A percentile compares a stretch with the other conserved stretches of the same genome.
Evolutionary conservation across 2,888 invertebrate genomes (phyloP).

Genomic region (Eretmocerus hayati): DNA sequence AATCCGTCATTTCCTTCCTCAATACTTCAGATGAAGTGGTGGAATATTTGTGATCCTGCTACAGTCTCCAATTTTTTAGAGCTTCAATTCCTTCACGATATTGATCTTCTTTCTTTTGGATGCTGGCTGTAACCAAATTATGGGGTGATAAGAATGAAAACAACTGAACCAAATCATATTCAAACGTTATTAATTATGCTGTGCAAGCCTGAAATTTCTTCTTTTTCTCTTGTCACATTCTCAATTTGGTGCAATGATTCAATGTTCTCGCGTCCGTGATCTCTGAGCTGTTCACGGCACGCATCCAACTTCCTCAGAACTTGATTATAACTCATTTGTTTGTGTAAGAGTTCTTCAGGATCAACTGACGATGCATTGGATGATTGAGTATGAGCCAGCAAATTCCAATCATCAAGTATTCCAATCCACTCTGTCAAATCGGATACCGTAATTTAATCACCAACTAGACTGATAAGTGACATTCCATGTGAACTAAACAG

Average conservation of each 20-base stretch:
- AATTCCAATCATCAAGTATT: too few relatives aligned
- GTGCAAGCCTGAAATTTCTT: not conserved
- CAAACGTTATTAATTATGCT: too few relatives aligned
- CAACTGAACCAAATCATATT: too few relatives aligned
- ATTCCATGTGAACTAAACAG: too few relatives aligned
- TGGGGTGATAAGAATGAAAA: too few relatives aligned
- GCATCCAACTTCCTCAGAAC: conserved; percentile 29
- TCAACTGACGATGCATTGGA: conserved; percentile 15
- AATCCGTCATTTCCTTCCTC: conserved; percentile 56
- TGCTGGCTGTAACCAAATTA: conserved; percentile 11
- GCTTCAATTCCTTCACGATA: conserved; percentile 30
- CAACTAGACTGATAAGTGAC: too few relatives aligned
- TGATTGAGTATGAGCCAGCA: conserved; percentile 3
- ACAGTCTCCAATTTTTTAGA: conserved; percentile 27
- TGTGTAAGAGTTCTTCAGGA: conserved; percentile 25
- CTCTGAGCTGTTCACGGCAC: conserved; percentile 20
- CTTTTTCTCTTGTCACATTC: conserved; percentile 25
- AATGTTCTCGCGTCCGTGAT: conserved; percentile 23
- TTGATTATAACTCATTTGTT: conserved; percentile 28
- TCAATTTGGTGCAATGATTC: conserved; percentile 17
- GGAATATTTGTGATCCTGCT: conserved; percentile 49
- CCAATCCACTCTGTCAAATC: too few relatives aligned
- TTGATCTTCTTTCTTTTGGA: conserved; percentile 19
- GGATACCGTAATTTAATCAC: too few relatives aligned
- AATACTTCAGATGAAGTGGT: conserved; percentile 53